Conservation (phyloP, 2,113 vertebrate genomes). For the Microcebus jonahi region DNA sequence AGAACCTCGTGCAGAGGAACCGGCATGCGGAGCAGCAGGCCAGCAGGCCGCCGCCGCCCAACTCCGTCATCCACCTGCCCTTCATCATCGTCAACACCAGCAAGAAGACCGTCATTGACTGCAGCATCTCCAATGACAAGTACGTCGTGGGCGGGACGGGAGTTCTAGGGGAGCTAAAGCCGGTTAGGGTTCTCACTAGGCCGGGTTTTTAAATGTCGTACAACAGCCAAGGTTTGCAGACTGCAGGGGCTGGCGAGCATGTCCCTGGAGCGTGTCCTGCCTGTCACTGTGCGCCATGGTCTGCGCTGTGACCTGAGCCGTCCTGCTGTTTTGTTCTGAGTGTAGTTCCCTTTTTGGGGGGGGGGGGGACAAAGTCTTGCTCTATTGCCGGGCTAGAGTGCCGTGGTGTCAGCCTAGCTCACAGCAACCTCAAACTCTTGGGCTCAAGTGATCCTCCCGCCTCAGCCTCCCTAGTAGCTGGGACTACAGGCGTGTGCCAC, state of each 20-base stretch:
- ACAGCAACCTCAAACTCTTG: too few relatives aligned
- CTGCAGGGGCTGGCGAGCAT: rapidly evolving
- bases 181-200: neutral
- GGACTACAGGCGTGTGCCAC: too few relatives aligned
- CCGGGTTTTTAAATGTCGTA: rapidly evolving
- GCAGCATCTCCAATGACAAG: conserved; percentile 99
- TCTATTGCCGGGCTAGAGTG: too few relatives aligned
- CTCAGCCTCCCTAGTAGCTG: too few relatives aligned
- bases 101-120: conserved; percentile 99
- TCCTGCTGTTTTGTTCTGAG: neutral
- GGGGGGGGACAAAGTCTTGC: too few relatives aligned
- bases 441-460: too few relatives aligned
- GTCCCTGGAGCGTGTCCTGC: neutral
- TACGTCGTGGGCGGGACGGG: conserved; percentile 78
- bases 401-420: too few relatives aligned
- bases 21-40: conserved; percentile 94
- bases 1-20: conserved; percentile 98
- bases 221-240: rapidly evolving
- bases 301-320: too few relatives aligned
- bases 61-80: conserved; percentile 97
- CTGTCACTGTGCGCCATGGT: neutral
- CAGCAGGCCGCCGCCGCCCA: conserved; percentile 93
- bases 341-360: too few relatives aligned
- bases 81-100: conserved; percentile 99
- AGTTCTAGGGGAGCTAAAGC: neutral